Conservation (phyloP, 2,113 vertebrate genomes). For the Ariopsis seemanni region DNA sequence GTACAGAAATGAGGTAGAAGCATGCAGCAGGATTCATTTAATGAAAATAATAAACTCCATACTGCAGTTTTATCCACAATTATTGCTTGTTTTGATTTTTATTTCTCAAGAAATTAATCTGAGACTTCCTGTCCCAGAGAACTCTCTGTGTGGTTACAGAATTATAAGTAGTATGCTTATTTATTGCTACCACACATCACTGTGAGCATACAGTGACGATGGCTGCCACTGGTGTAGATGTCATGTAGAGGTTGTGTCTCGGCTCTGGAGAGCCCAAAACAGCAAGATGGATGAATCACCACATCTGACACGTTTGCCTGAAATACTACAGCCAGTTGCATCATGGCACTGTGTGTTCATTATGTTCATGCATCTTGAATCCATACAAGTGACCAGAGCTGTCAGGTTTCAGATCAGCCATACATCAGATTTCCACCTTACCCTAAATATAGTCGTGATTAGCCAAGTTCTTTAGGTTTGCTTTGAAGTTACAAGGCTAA, state of each 20-base stretch:
- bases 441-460: background rate
- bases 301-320: constrained; percentile 37
- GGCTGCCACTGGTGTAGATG: background rate
- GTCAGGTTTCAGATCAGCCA: background rate
- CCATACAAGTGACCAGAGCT: background rate
- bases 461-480: background rate
- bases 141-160: background rate
- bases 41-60: background rate
- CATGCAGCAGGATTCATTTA: background rate
- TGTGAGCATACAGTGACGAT: background rate
- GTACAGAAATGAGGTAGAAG: background rate
- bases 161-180: constrained; percentile 1
- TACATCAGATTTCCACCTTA: background rate
- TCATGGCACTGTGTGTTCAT: background rate
- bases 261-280: background rate
- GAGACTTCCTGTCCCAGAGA: background rate
- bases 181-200: background rate
- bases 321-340: constrained; percentile 37
- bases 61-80: background rate
- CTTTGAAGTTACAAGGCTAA: background rate
- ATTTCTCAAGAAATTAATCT: background rate
- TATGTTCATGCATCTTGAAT: constrained; percentile 19
- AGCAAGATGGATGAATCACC: constrained; percentile 43
- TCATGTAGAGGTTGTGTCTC: background rate
- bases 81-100: background rate